Conservation (phyloP, 2,797 vertebrate genomes). For the Cyprinodon diabolis region DNA sequence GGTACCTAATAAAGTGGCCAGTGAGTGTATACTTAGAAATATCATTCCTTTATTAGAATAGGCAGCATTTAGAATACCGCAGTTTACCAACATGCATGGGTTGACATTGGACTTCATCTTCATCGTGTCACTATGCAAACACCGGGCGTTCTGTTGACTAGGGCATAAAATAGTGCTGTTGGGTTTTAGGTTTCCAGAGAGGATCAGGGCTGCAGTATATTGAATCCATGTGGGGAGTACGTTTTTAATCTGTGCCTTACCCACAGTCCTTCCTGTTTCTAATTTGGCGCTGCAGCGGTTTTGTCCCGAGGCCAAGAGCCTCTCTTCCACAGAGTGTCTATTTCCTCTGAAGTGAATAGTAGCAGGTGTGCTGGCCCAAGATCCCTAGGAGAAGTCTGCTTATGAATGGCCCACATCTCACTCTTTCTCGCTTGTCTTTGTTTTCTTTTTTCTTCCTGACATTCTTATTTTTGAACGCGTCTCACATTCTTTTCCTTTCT, state of each 20-base stretch:
- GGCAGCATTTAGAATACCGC: slow-evolving; percentile 60
- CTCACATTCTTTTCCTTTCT: slow-evolving; percentile 61
- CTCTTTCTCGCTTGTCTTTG: slow-evolving; percentile 68
- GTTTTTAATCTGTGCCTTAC: slow-evolving; percentile 86
- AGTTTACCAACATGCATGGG: slow-evolving; percentile 74
- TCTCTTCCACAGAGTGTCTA: slow-evolving; percentile 87
- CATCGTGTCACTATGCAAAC: slow-evolving; percentile 79
- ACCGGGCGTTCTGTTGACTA: slow-evolving; percentile 82
- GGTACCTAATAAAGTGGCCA: too few species aligned
- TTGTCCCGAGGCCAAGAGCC: slow-evolving; percentile 84
- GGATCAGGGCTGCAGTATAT: slow-evolving; percentile 84
- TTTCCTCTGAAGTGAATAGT: slow-evolving; percentile 88
- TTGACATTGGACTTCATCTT: slow-evolving; percentile 76
- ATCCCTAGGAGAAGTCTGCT: slow-evolving; percentile 76
- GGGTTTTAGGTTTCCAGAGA: slow-evolving; percentile 84
- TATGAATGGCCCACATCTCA: slow-evolving; percentile 81
- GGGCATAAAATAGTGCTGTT: slow-evolving; percentile 85
- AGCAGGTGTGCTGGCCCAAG: slow-evolving; percentile 85
- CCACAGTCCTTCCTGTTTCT: slow-evolving; percentile 89
- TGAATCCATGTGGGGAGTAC: slow-evolving; percentile 86
- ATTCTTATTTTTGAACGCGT: slow-evolving; percentile 62
- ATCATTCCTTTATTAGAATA: slow-evolving; percentile 57
- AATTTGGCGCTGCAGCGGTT: slow-evolving; percentile 87
- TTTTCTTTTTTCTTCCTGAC: slow-evolving; percentile 66
- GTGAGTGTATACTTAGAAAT: slow-evolving; percentile 29